Evolutionary conservation across 1,140 invertebrate species (phyloP), one percentile per base, ranked within the genome.

Genomic region (Macrocentrus cingulum): DNA sequence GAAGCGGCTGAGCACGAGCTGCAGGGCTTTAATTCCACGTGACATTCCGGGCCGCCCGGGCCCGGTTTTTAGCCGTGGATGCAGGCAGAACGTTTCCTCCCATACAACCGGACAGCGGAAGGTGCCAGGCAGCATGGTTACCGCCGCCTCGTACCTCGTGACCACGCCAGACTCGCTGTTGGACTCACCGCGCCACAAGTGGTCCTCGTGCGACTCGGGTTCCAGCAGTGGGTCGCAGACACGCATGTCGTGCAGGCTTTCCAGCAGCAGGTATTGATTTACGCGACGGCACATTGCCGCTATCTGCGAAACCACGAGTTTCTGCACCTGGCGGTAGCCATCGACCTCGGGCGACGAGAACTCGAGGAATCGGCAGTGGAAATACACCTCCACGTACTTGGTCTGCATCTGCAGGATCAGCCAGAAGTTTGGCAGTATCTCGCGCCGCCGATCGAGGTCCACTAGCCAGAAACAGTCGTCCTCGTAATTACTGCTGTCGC

Each of bases 51-150:
- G 80, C 64, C 84, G 83, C 20, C 83, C 84, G 34, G 83, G 81
- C 0, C 85, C 84, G 2, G 84, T 84, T 74, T 89, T 89, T 1
- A 92, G 74, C 19, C 90, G 75, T 2, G 89, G 88, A 76, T 92
- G 90, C 2, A 92, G 68, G 32, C 77, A 71, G 69, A 92, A 91
- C 9, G 84, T 81, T 11, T 84, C 85, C 64, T 87, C 82, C 88
- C 88, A 91, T 6, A 91, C 86, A 23, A 88, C 83, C 3, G 83
- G 82, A 74, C 90, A 92, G 16, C 85, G 80, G 71, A 92, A 92
- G 68, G 84, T 83, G 1, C 90, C 90, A 1, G 87, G 82, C 13
- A 62, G 66, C 4, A 76, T 46, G 41, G 67, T 75, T n/a, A 62
- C 44, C 4, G 34, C 34, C 1, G 63, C 56, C 19, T 61, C 67